These are phyloP conservation scores for Chaenodraco wilsoni DNA, from an alignment of 2,797 vertebrate genomes.

Conservation along the genomic window DNA sequence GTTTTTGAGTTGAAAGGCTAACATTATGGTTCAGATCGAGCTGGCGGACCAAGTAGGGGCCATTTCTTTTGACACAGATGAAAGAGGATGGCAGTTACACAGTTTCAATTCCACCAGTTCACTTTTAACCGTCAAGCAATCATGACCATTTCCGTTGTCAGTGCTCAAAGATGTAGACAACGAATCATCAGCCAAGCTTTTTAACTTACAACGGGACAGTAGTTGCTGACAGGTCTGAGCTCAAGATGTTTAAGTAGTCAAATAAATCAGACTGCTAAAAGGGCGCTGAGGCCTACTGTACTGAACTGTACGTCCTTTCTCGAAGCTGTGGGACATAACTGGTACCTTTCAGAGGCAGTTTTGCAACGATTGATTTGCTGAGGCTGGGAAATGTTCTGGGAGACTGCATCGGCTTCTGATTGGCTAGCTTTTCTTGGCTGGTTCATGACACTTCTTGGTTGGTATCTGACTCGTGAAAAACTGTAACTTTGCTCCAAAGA, in stretches of 20 bases:
- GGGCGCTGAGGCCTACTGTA: background rate
- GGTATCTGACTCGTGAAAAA: background rate
- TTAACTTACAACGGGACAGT: background rate
- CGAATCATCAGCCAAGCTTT: too few relatives aligned
- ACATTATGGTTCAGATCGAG: slow-evolving; percentile 10
- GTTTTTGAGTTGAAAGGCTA: slow-evolving; percentile 6
- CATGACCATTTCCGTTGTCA: too few relatives aligned
- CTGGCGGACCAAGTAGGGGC: slow-evolving; percentile 36
- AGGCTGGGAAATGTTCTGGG: background rate
- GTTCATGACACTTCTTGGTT: background rate
- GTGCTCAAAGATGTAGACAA: too few relatives aligned
- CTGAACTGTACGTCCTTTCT: background rate
- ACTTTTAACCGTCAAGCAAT: background rate
- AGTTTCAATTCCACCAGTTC: slow-evolving; percentile 8
- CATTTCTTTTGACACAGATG: slow-evolving; percentile 18
- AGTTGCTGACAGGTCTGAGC: background rate
- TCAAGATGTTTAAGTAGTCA: background rate
- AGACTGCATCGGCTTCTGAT: background rate
- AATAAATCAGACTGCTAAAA: background rate
- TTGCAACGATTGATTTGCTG: background rate
- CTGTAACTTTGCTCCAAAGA: background rate
- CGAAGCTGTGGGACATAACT: background rate
- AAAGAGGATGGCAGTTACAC: background rate
- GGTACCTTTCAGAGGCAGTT: background rate
- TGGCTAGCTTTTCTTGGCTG: background rate